Base-by-base conservation (phyloP, 2,888 invertebrate genomes). In the Mimachlamys varia region DNA sequence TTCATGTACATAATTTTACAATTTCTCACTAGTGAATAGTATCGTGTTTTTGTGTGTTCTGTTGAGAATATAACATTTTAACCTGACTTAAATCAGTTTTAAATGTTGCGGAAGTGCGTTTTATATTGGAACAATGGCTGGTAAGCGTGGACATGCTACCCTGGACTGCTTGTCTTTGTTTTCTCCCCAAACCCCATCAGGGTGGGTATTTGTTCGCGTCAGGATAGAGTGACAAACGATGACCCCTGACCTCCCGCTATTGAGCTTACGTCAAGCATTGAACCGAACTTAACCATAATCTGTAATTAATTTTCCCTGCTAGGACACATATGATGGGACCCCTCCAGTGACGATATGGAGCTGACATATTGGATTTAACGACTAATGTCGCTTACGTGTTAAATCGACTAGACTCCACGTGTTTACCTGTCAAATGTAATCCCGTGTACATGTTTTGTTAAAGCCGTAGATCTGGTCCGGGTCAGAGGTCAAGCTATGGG, bases 231-330 rank as follows among this genome's bases (percentile, higher is more conserved):
- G 76, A 76, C 76, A 76, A 76, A 76, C 76, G 27, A 22, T 76
- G 76, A 0, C 76, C 76, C 27, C 76, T 76, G 33, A 76, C 76
- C 76, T 33, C 76, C 33, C 76, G 12, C 76, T 76, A 76, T 76
- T 76, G 76, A 76, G 76, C 76, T 27, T 76, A 76, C 76, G 76
- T 76, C 76, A 33, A 33, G 76, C 22, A 33, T 76, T 76, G 27
- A 76, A 76, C 76, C 76, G 33, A 76, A 76, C 76, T 76, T 76
- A 58, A 76, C 76, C 76, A 76, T 76, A 76, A 76, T 76, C 76
- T 76, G 76, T 76, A 76, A 76, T 76, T 76, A 76, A 76, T 76
- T 27, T 76, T 76, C 27, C 22, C 33, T 12, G 76, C 13, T 10
- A 33, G 33, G 76, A 76, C 76, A 76, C 33, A 76, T 76, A 27